A percentile compares a stretch with the other conserved stretches of the same genome.
These are phyloP conservation scores for Petrolisthes manimaculis DNA, from an alignment of 2,888 invertebrate genomes.

Conservation along the genomic window DNA sequence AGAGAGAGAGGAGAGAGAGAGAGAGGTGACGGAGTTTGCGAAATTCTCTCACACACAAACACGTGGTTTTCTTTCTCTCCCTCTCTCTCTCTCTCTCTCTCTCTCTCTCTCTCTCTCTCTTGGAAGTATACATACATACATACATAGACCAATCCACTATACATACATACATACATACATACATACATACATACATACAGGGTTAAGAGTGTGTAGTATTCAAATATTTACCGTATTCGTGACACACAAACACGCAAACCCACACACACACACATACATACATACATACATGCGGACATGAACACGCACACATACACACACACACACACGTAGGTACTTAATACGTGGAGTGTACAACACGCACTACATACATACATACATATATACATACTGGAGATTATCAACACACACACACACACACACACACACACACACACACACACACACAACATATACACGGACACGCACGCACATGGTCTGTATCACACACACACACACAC, in stretches of 20 bases:
- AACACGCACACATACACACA: background rate
- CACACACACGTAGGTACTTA: background rate
- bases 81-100: constrained; percentile 13
- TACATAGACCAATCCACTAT: too few relatives aligned
- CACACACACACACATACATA: background rate
- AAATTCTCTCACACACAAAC: background rate
- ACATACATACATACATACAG: background rate
- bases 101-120: constrained; percentile 25
- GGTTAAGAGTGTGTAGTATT: too few relatives aligned
- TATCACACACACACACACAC: background rate
- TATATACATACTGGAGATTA: too few relatives aligned
- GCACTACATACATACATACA: too few relatives aligned
- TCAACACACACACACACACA: too few relatives aligned
- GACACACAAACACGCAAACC: background rate
- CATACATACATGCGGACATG: background rate
- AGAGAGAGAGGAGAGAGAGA: constrained; percentile 12
- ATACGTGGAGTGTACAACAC: background rate
- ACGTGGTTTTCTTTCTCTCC: background rate
- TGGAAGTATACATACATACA: too few relatives aligned
- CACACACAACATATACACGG: too few relatives aligned
- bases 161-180: background rate
- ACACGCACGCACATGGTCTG: background rate
- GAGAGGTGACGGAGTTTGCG: background rate
- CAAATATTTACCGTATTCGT: background rate
- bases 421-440: too few relatives aligned